Evolutionary conservation across 2,113 vertebrate species (phyloP), one percentile per base, ranked within the genome.

Genomic region (Phylloscopus whistleri): DNA sequence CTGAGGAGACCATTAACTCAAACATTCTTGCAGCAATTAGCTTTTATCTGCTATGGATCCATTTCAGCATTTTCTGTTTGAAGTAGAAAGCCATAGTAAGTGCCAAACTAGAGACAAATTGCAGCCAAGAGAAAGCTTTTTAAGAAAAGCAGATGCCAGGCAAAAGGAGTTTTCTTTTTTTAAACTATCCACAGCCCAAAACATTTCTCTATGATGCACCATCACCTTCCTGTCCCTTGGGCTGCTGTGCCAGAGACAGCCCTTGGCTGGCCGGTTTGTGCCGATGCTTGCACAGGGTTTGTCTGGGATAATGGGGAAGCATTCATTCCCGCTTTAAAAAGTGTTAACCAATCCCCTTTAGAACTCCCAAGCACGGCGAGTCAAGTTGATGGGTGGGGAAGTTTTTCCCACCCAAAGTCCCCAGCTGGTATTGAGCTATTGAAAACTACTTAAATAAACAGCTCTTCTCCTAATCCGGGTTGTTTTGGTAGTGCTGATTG

Each of bases 181-280:
- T 7, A 11, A 48, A 21, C 30, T 56, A 3, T 46, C 33, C 26
- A 59, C 28, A 31, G 9, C 26, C 17, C 44, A 69, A 73, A 64
- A 14, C 4, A 9, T 12, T 63, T 76, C 30, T 53, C 0, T 0
- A 4, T 31, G 18, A 46, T 59, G 14, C 26, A 30, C 33, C 5
- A 9, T 21, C 35, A 59, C 58, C 52, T 44, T 76, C 26, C 7
- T 69, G 19, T 76, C 62, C 15, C 26, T 43, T 5, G 10, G 18
- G 23, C 7, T 43, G n/a, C 58, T 75, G 12, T 63, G 58, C 56
- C 27, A 26, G 28, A 51, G 22, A 18, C 48, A 75, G 26, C 56
- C 28, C 66, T 48, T 39, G 46, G 60, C 68, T 49, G 23, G 16
- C 10, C 6, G 3, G 13, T 27, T 78, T 31, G 33, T 48, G 39